Evolutionary conservation across 2,888 invertebrate species (phyloP).

Genomic region (Tolmerus cingulatus): DNA sequence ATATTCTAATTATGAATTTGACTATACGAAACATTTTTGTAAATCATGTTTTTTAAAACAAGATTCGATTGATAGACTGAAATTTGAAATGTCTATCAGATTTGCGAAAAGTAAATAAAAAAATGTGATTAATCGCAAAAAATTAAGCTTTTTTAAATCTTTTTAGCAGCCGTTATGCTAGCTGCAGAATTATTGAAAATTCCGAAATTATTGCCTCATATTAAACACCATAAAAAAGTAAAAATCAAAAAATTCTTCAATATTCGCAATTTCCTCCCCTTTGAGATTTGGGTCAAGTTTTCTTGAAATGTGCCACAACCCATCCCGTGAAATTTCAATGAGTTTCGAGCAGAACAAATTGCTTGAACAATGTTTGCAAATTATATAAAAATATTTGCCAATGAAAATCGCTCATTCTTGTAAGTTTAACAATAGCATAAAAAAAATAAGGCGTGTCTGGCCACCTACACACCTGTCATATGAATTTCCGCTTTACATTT

Average conservation of each 20-base stretch:
- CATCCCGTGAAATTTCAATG: background rate
- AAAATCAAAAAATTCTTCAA: background rate
- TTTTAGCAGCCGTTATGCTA: background rate
- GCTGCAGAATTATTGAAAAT: background rate
- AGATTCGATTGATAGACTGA: too few species aligned
- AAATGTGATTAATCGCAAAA: background rate
- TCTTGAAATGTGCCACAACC: background rate
- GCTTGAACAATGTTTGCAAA: background rate
- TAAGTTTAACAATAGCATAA: background rate
- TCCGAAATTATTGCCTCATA: background rate
- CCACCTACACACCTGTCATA: background rate
- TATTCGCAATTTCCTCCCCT: background rate
- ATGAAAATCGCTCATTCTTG: background rate
- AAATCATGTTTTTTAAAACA: too few species aligned
- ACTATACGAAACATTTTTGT: too few species aligned
- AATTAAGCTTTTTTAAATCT: background rate
- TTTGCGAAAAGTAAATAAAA: too few species aligned
- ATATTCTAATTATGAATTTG: too few species aligned
- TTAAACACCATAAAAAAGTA: background rate
- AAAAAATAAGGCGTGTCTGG: background rate
- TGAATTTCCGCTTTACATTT: background rate
- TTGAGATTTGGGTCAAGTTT: background rate
- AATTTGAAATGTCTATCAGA: too few species aligned
- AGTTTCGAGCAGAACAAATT: background rate
- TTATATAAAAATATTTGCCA: background rate